Evolutionary conservation across 1,140 invertebrate species (phyloP).

Genomic region (Pseudomyrmex pallidus): DNA sequence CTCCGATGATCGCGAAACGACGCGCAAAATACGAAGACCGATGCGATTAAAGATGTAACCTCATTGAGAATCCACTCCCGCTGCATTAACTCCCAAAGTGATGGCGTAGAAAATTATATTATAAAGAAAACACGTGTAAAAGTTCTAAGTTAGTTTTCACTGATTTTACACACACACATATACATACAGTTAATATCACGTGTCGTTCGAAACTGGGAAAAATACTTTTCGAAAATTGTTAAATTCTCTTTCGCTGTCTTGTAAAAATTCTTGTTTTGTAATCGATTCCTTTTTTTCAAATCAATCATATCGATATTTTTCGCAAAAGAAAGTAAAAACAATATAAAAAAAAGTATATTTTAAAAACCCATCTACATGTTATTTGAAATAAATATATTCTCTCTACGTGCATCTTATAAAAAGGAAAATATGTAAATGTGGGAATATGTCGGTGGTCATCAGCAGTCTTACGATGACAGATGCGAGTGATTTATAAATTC

Average conservation of each 20-base stretch:
- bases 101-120: conserved; percentile 9
- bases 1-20: conserved; percentile 43
- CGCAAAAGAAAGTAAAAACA: no score
- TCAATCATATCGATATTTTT: no score
- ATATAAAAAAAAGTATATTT: background rate
- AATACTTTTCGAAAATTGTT: conserved; percentile 2
- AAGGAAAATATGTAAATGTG: background rate
- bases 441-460: background rate
- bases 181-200: background rate
- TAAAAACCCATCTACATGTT: background rate
- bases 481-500: background rate
- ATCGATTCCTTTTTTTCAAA: background rate
- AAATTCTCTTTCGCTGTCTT: background rate
- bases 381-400: conserved; percentile 1
- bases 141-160: background rate
- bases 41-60: conserved; percentile 78
- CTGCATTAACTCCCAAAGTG: conserved; percentile 69
- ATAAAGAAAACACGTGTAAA: no score
- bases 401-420: background rate
- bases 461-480: background rate
- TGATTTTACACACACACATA: background rate
- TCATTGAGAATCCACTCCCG: conserved; percentile 78
- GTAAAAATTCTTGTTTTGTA: background rate
- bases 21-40: conserved; percentile 41
- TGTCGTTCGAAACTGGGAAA: background rate